Base-by-base conservation (phyloP, 2,888 invertebrate species). In the Gastrophysa polygoni region DNA sequence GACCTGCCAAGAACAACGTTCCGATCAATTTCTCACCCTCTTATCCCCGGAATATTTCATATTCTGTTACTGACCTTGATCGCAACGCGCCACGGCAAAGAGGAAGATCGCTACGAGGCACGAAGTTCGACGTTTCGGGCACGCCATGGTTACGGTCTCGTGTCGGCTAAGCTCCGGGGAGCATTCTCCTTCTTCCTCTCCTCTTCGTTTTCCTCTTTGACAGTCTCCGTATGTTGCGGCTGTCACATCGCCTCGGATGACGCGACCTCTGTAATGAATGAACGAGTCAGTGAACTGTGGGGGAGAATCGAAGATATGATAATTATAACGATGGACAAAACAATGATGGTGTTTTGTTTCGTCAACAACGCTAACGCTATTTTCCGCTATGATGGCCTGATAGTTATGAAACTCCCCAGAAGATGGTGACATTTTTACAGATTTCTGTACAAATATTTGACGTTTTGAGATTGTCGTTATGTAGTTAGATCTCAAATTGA, bases 181-280 rank as follows among this genome's bases (percentile, higher is more conserved):
- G 64, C 57, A 60, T 60, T 57, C 56, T 38, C 32, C 48, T 21
- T 54, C 20, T 43, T 46, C 46, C 46, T 52, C 38, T 18, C 17
- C 2, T 20, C 18, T 18, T 46, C 10, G n/a, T 46, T 18, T 52
- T 10, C 43, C 5, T 2, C 43, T 54, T 28, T 54, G 54, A 54
- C 54, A 38, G 51, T 43, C 21, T n/a, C 17, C 61, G 55, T n/a
- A n/a, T 54, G 51, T 51, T 56, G 34, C 59, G 61, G 59, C 64
- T 67, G 70, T 70, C 70, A 70, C 68, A 70, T 70, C 63, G 64
- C 67, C 63, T 63, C 67, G 65, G 70, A 70, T 68, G 68, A 63
- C 59, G 61, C 48, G 54, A 43, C 54, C 62, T 54, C 70, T 68
- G 68, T 49, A 70, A 70, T 64, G 66, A 63, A 65, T 59, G 52